Base-by-base conservation (phyloP, 1,140 invertebrate species). In the Nephila pilipes region DNA sequence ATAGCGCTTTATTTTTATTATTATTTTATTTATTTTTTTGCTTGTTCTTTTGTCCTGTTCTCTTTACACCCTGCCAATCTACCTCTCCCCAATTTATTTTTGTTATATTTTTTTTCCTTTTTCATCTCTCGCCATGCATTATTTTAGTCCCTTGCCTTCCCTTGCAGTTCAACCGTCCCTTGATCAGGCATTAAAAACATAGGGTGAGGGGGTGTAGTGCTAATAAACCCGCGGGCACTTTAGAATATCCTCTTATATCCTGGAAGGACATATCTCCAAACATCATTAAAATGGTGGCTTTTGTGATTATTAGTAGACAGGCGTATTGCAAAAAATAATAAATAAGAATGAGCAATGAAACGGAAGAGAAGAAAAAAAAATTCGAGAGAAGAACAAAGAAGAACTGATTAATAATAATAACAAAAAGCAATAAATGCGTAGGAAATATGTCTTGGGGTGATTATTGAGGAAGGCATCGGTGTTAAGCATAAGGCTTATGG, bases 261-360 rank as follows among this genome's bases (percentile, higher is more conserved):
- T 57, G 18, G 54, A 55, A 65, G 38, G 38, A 92, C 81, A 92
- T 75, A 92, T 92, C 91, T 87, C 91, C 46, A 92, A 92, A 92
- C 91, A 92, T 92, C 91, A 92, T 92, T 92, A 92, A 92, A 92
- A 75, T 58, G 65, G 91, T 87, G 81, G 91, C 91, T 92, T 92
- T 92, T 46, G 65, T 87, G 69, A 87, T 92, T 92, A 92, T 92
- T 92, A 60, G 57, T 25, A 60, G 55, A 36, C 18, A 54, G 29
- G 32, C 32, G 55, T 87, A 32, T 22, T 60, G 25, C 57, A 25
- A 87, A 36, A 58, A 87, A 60, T 20, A 87, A 60, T 14, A 65
- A 83, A 54, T 29, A 29, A 85, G 25, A n/a, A 22, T 65, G 12
- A 55, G 55, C 6, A 65, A 63, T 14, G 55, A 65, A 65, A 65